Evolutionary conservation across 2,797 vertebrate species (phyloP).

Genomic region (Catostomus latipinnis): DNA sequence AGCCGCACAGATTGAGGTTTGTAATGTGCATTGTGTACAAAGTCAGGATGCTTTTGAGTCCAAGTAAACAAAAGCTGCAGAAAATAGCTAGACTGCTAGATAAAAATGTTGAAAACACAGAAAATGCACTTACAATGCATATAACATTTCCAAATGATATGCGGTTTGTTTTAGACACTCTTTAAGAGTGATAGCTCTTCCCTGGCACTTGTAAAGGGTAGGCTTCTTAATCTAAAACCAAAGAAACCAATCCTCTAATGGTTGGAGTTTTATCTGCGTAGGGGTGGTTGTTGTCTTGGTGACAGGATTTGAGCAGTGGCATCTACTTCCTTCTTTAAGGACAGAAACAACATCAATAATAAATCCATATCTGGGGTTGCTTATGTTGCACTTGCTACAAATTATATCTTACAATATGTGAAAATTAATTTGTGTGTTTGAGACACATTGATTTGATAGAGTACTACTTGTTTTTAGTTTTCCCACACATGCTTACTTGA

Average conservation of each 20-base stretch:
- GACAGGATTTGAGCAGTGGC: slow-evolving; percentile 27
- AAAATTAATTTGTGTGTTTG: not conserved
- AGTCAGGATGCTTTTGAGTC: not conserved
- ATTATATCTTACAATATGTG: slow-evolving; percentile 20
- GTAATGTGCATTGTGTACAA: not conserved
- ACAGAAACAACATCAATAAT: slow-evolving; percentile 27
- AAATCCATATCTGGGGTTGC: slow-evolving; percentile 1
- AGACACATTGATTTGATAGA: not conserved
- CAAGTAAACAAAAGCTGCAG: not conserved
- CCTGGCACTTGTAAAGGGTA: slow-evolving; percentile 1
- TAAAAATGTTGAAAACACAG: not conserved
- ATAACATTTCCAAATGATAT: not conserved
- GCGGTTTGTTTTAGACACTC: not conserved
- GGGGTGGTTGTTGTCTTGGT: slow-evolving; percentile 38
- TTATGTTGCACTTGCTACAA: slow-evolving; percentile 6
- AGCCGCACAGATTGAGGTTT: slow-evolving; percentile 17
- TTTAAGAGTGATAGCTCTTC: not conserved
- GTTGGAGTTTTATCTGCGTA: slow-evolving; percentile 24
- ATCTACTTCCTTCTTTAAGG: slow-evolving; percentile 15
- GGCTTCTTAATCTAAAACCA: slow-evolving; percentile 6
- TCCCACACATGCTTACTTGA: not conserved
- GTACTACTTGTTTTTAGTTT: not conserved
- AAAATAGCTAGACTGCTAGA: not conserved
- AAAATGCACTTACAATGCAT: slow-evolving; percentile 3
- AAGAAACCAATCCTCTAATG: slow-evolving; percentile 9